These are phyloP conservation scores for Sebastiscus tertius DNA, from an alignment of 2,797 vertebrate species.

Conservation along the genomic window DNA sequence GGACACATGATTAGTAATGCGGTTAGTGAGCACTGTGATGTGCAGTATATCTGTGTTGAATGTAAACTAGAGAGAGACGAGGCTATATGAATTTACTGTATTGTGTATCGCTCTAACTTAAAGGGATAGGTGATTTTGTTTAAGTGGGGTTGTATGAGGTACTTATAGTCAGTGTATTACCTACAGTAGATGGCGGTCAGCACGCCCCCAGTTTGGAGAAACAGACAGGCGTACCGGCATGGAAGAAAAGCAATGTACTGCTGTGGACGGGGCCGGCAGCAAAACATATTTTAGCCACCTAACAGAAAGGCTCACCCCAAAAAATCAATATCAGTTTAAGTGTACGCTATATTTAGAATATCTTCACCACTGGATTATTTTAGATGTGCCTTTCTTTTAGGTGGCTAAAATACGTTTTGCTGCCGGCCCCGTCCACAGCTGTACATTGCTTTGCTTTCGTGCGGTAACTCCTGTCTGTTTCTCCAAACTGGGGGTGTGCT, in stretches of 20 bases:
- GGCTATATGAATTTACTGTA: neutral
- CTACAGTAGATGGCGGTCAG: too few species aligned
- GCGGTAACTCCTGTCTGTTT: too few species aligned
- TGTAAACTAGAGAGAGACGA: neutral
- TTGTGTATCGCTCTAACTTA: neutral
- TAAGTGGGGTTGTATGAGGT: neutral
- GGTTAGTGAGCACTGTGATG: constrained; percentile 47
- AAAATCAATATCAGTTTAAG: too few species aligned
- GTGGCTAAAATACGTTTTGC: neutral
- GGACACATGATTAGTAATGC: constrained; percentile 70
- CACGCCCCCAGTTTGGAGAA: too few species aligned
- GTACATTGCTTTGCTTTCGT: neutral
- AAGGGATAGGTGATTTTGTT: neutral
- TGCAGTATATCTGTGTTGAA: neutral
- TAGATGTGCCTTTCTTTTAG: too few species aligned
- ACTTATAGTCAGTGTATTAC: neutral
- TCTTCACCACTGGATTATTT: too few species aligned
- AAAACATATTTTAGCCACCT: neutral
- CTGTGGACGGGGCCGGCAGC: neutral
- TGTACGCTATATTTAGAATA: too few species aligned
- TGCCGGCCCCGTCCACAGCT: neutral
- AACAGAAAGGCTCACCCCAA: fast-evolving
- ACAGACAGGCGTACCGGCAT: too few species aligned
- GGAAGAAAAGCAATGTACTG: neutral
- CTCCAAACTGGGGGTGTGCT: too few species aligned